A percentile compares a stretch with the other conserved stretches of the same genome.
These are phyloP conservation scores for Bombus waltoni DNA, from an alignment of 1,140 invertebrate genomes.

Conservation along the genomic window DNA sequence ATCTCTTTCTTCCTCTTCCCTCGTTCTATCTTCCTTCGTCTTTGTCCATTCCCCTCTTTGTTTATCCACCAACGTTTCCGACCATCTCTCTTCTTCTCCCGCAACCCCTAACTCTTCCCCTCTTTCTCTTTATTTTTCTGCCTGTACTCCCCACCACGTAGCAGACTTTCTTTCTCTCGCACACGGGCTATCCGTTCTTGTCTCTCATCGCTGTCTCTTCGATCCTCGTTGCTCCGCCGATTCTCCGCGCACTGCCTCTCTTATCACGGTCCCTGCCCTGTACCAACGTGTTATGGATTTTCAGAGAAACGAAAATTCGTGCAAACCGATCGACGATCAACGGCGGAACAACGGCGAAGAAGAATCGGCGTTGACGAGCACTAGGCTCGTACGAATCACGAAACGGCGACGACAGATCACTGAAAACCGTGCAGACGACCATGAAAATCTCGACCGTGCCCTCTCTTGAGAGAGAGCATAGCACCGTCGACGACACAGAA, in stretches of 20 bases:
- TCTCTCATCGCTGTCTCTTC: conserved; percentile 2
- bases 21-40: not conserved
- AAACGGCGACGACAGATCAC: not conserved
- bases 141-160: not conserved
- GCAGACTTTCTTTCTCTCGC: not conserved
- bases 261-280: not conserved
- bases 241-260: not conserved
- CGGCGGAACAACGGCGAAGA: no score
- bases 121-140: conserved; percentile 7
- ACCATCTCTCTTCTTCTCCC: not conserved
- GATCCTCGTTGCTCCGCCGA: not conserved
- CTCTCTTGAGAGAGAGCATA: conserved; percentile 13
- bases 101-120: not conserved
- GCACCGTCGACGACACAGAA: conserved; percentile 9
- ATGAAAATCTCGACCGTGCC: conserved; percentile 44
- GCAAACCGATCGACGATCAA: not conserved
- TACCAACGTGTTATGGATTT: conserved; percentile 46
- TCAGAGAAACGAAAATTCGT: conserved; percentile 22
- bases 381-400: not conserved
- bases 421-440: conserved; percentile 28
- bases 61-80: not conserved
- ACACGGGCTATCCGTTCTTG: not conserved
- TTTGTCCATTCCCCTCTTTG: not conserved
- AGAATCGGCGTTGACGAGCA: no score
- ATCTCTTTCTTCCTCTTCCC: not conserved